Base-by-base conservation (phyloP, 2,113 vertebrate species). In the Bujurquina vittata region DNA sequence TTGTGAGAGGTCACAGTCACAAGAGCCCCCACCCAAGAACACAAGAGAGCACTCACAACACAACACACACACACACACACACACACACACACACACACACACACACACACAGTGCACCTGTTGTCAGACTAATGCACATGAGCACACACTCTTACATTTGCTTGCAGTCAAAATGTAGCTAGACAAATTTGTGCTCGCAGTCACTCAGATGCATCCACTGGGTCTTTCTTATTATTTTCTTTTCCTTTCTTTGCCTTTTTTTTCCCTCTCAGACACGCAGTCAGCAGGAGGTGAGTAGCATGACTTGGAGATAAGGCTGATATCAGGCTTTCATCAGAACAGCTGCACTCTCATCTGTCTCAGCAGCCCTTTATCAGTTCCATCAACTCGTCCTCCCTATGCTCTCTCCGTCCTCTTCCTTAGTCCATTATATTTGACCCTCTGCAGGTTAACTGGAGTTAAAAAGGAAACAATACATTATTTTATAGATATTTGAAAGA, bases 291-390 rank as follows among this genome's bases (percentile, higher is more conserved):
- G 73, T 91, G 92, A 94, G 86, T 89, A 89, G 76, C 84, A 46
- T 80, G 79, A 75, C 81, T 60, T 40, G 75, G 76, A 84, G 92
- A 93, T 93, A 93, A 81, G 88, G 67, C 76, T 31, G 61, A 55
- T 92, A 92, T 93, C 93, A 90, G 88, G 83, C 62, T 79, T 81
- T 81, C 77, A 92, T 90, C 84, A 3, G 75, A 80, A 88, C 33
- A 58, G 80, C 77, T 75, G 77, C 83, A 79, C 89, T 92, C 88
- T 92, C 89, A 82, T 92, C 85, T 79, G 80, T 90, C 88, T 77
- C 35, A 22, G 76, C 5, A 62, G 81, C 55, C 75, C 78, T 91
- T 72, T 91, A 88, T 92, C 89, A 7, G 49, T 76, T 79, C 77
- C 69, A 90, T 89, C 90, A 77, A 31, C 83, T 84, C 83, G 26